These are phyloP conservation scores for Ranitomeya variabilis DNA, from an alignment of 2,113 vertebrate species.

Conservation along the genomic window DNA sequence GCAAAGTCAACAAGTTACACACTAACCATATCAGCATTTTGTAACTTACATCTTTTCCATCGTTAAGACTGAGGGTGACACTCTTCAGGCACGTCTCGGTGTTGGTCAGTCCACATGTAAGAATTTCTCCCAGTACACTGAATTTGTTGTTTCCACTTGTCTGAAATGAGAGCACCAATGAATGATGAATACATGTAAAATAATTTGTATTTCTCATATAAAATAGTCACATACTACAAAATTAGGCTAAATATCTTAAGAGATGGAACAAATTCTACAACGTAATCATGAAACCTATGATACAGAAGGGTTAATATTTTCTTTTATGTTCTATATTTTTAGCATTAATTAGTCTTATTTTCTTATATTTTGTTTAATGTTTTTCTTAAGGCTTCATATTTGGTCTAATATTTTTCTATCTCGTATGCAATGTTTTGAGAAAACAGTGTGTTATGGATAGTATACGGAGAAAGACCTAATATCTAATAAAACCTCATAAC, in stretches of 20 bases:
- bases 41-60: constrained; percentile 70
- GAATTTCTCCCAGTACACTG: constrained; percentile 78
- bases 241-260: not conserved
- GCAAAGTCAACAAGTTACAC: not conserved
- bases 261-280: not conserved
- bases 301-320: too few species aligned
- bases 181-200: not conserved
- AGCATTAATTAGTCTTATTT: too few species aligned
- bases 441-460: too few species aligned
- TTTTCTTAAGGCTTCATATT: too few species aligned
- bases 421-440: too few species aligned
- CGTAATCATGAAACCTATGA: not conserved
- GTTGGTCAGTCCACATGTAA: constrained; percentile 75
- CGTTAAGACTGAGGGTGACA: constrained; percentile 70
- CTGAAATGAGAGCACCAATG: constrained; percentile 61
- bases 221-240: not conserved
- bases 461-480: too few species aligned
- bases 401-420: too few species aligned
- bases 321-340: too few species aligned
- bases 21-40: not conserved
- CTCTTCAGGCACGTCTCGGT: constrained; percentile 81
- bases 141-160: constrained; percentile 69
- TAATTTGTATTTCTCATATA: not conserved
- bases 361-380: too few species aligned
- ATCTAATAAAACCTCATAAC: too few species aligned